These are phyloP conservation scores for Cryptotis parvus DNA, from an alignment of 2,113 vertebrate genomes.

Conservation along the genomic window DNA sequence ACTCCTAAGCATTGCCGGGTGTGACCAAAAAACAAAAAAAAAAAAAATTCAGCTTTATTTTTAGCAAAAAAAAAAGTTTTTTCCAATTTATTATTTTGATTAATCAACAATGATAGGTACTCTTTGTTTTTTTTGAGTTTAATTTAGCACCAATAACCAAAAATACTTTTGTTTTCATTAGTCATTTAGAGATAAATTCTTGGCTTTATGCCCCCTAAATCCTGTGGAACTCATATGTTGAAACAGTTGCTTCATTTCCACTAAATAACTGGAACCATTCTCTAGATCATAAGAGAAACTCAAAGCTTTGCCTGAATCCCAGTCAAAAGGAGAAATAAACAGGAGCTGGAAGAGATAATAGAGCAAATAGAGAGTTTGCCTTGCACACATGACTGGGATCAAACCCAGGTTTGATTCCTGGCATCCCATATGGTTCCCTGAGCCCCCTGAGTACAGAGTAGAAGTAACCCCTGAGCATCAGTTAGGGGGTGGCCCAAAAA, in stretches of 20 bases:
- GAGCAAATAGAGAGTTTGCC: too few species aligned
- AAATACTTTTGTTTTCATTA: conserved; percentile 17
- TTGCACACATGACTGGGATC: too few species aligned
- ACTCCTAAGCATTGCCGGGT: too few species aligned
- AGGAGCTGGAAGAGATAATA: too few species aligned
- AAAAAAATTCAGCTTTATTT: conserved; percentile 46
- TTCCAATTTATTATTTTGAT: conserved; percentile 25
- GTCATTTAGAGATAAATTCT: conserved; percentile 22
- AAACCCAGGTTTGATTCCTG: too few species aligned
- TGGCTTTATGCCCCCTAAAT: conserved; percentile 39
- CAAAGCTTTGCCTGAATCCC: not conserved
- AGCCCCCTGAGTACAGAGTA: too few species aligned
- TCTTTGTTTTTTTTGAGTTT: conserved; percentile 52
- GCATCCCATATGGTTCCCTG: too few species aligned
- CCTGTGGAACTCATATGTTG: conserved; percentile 40
- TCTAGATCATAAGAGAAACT: conserved; percentile 13
- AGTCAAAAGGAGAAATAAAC: not conserved
- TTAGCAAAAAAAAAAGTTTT: not conserved
- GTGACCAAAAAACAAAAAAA: too few species aligned
- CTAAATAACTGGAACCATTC: not conserved
- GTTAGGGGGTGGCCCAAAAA: too few species aligned
- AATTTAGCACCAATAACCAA: conserved; percentile 40
- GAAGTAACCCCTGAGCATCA: too few species aligned
- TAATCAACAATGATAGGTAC: conserved; percentile 20
- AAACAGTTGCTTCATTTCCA: conserved; percentile 60